phyloP scores from a whole-genome alignment of 2,797 vertebrate species.

The Hydrocynus forskahlii region DNA sequence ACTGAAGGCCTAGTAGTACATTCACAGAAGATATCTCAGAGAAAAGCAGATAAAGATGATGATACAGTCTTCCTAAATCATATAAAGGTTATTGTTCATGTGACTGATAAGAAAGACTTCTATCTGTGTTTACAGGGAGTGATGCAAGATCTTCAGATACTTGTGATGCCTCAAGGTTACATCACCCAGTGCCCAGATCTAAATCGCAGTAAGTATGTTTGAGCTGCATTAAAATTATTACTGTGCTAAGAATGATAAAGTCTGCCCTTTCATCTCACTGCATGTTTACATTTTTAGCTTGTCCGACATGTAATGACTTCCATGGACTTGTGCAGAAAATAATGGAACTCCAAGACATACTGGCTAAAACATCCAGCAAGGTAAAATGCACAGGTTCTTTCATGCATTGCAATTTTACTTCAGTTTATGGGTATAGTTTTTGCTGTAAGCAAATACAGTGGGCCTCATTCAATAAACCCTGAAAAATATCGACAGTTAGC shows the following conservation, averaged over 20 bases:
- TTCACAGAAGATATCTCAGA: not conserved
- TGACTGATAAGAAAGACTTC: not conserved
- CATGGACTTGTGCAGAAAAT: constrained; percentile 99
- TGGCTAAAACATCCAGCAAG: constrained; percentile 98
- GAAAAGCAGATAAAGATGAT: not conserved
- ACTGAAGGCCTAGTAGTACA: not conserved
- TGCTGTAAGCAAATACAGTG: not conserved
- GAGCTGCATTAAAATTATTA: constrained; percentile 9
- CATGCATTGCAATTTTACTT: not conserved
- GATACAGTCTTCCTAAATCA: not conserved
- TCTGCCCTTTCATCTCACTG: constrained; percentile 16
- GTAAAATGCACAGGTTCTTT: constrained; percentile 69
- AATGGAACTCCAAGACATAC: constrained; percentile 97
- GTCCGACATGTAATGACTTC: constrained; percentile 98
- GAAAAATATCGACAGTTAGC: too few relatives aligned
- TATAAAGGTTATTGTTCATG: constrained; percentile 4
- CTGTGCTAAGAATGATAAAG: constrained; percentile 3
- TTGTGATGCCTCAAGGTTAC: constrained; percentile 97
- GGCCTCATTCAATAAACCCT: too few relatives aligned
- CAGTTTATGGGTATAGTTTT: not conserved
- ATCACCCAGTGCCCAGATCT: constrained; percentile 97
- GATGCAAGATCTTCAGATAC: constrained; percentile 96
- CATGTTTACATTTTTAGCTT: constrained; percentile 79
- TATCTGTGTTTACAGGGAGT: constrained; percentile 81
- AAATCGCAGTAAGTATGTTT: constrained; percentile 93